Conservation (phyloP, 2,113 vertebrate species). For the Lagopus leucura region DNA sequence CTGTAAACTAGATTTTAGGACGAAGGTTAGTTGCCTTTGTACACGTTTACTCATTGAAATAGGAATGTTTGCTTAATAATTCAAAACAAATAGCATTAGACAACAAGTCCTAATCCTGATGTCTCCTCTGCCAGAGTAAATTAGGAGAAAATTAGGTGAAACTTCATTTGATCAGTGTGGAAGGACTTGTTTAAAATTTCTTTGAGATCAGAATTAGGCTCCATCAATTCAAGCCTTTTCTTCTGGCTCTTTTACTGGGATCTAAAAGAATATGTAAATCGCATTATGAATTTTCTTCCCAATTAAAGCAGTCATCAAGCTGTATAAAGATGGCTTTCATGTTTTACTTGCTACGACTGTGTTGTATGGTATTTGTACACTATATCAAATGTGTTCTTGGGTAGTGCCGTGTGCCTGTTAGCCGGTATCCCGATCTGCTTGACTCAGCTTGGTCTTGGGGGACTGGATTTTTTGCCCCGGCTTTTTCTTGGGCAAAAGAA, state of each 20-base stretch:
- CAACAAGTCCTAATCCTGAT: slow-evolving; percentile 71
- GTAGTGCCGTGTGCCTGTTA: not conserved
- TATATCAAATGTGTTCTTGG: not conserved
- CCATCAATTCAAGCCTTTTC: slow-evolving; percentile 30
- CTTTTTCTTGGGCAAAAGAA: not conserved
- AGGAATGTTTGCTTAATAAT: slow-evolving; percentile 74
- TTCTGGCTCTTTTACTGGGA: slow-evolving; percentile 8
- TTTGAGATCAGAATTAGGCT: slow-evolving; percentile 50
- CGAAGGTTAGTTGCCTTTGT: slow-evolving; percentile 73
- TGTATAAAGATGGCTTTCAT: slow-evolving; percentile 17
- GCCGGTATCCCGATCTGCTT: not conserved
- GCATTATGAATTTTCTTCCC: slow-evolving; percentile 45
- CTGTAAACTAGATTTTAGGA: slow-evolving; percentile 71
- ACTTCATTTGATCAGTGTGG: slow-evolving; percentile 50
- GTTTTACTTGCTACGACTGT: not conserved
- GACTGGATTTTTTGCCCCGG: not conserved
- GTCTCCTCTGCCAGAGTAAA: slow-evolving; percentile 66
- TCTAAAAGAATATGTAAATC: slow-evolving; percentile 36
- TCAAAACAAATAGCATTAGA: slow-evolving; percentile 73
- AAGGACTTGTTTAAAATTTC: slow-evolving; percentile 64
- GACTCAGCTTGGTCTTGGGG: not conserved
- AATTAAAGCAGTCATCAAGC: slow-evolving; percentile 24
- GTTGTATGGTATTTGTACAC: fast-evolving
- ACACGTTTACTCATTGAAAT: slow-evolving; percentile 71
- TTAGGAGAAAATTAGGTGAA: slow-evolving; percentile 69